These are phyloP conservation scores for Umimayanthus kanabou DNA, from an alignment of 92 coral and sea anemone species.

Conservation along the genomic window DNA sequence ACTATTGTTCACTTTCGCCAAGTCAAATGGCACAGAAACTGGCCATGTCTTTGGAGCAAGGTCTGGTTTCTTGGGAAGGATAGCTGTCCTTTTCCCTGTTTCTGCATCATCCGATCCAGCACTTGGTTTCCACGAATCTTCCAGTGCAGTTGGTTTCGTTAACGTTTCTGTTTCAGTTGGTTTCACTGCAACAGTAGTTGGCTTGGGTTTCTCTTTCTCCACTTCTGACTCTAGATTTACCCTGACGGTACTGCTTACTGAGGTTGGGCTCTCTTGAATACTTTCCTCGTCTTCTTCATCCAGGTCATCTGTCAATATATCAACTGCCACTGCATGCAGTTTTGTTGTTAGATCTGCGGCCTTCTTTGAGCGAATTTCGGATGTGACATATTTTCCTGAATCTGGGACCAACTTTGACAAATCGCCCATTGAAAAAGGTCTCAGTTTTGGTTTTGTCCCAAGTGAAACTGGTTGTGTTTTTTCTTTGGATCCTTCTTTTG, in stretches of 20 bases:
- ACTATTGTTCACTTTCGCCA: not conserved
- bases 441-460: not conserved
- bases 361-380: constrained; percentile 1
- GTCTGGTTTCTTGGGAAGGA: constrained; percentile 5
- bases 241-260: not conserved
- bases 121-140: not conserved
- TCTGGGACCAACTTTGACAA: constrained; percentile 11
- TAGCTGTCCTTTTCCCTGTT: not conserved
- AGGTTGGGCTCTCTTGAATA: not conserved
- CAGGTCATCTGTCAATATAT: not conserved
- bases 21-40: not conserved
- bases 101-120: not conserved
- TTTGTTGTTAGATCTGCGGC: constrained; percentile 14
- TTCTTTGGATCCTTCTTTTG: not conserved
- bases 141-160: not conserved
- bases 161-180: not conserved
- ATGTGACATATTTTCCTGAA: not conserved
- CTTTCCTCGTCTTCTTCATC: not conserved
- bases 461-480: not conserved
- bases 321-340: constrained; percentile 35
- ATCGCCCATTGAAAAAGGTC: constrained; percentile 31
- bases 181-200: not conserved
- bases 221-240: not conserved
- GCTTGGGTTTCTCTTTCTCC: not conserved
- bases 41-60: not conserved